Conservation (phyloP, 2,113 vertebrate genomes). For the Phaethornis superciliosus region DNA sequence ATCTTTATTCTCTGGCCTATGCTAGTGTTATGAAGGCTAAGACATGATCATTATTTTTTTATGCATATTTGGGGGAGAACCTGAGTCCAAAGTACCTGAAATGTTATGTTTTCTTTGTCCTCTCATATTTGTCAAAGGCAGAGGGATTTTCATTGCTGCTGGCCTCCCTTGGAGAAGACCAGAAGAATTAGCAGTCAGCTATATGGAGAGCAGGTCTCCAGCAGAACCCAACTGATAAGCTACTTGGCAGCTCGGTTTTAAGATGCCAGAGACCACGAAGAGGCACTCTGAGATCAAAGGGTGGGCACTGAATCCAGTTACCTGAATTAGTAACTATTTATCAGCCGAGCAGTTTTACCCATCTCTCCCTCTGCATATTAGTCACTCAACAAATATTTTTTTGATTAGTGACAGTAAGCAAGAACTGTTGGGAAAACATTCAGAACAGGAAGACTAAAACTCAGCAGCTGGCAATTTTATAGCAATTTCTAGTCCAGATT, state of each 20-base stretch:
- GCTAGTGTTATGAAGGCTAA: neutral
- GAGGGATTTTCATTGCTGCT: neutral
- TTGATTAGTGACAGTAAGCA: neutral
- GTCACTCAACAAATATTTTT: neutral
- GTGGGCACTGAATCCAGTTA: neutral
- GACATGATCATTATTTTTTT: neutral
- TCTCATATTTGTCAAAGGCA: neutral
- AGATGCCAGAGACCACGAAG: neutral
- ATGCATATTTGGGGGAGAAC: neutral
- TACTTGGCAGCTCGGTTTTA: neutral
- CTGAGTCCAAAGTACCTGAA: neutral
- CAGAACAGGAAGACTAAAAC: neutral
- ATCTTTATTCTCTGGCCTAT: neutral
- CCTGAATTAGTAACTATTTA: neutral
- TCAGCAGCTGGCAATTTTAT: neutral
- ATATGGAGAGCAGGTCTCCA: neutral
- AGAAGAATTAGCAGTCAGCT: rapidly evolving
- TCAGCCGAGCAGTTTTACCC: neutral
- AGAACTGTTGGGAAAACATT: neutral
- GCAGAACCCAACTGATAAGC: neutral
- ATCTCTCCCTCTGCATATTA: neutral
- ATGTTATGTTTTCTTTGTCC: neutral
- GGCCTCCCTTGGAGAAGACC: neutral
- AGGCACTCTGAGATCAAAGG: neutral
- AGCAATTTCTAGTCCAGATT: neutral